phyloP scores from a whole-genome alignment of 2,888 invertebrate genomes.

The Pandemis heparana region DNA sequence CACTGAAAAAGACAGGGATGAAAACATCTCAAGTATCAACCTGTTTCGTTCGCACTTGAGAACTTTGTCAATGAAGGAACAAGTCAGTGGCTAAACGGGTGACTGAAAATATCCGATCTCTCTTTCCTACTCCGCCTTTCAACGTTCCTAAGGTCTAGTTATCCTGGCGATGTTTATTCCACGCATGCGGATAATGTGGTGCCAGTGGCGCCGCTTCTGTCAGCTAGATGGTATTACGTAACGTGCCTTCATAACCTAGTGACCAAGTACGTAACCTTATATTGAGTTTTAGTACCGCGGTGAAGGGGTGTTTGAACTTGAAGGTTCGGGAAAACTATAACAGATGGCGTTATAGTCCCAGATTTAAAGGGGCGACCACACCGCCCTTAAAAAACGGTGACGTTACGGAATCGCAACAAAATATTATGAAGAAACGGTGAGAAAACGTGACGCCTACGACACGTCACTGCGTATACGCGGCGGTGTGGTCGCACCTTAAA shows the following conservation, averaged over 20 bases:
- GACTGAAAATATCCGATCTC: slow-evolving; percentile 15
- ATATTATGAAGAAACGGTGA: no score
- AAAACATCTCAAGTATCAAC: slow-evolving; percentile 1
- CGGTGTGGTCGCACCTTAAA: no score
- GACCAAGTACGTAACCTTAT: slow-evolving; percentile 25
- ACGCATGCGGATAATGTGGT: slow-evolving; percentile 37
- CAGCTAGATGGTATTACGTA: slow-evolving; percentile 29
- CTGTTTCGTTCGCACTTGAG: slow-evolving; percentile 18
- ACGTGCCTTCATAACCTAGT: slow-evolving; percentile 35
- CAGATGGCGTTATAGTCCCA: slow-evolving; percentile 26
- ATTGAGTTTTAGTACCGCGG: slow-evolving; percentile 16
- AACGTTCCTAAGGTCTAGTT: slow-evolving; percentile 12
- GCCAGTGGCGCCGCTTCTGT: slow-evolving; percentile 35
- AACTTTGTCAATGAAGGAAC: slow-evolving; percentile 16
- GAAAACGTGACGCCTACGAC: no score
- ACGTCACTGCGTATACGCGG: no score
- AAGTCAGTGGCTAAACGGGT: neutral
- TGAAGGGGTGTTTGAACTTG: slow-evolving; percentile 21
- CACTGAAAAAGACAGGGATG: slow-evolving; percentile 13
- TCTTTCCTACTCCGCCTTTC: slow-evolving; percentile 8
- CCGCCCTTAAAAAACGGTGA: no score
- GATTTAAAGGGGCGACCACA: no score
- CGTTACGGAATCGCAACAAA: no score
- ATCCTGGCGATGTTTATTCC: slow-evolving; percentile 25
- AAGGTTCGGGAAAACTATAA: slow-evolving; percentile 18